These are phyloP conservation scores for Mus pahari DNA, from an alignment of 2,113 vertebrate species.

Conservation along the genomic window DNA sequence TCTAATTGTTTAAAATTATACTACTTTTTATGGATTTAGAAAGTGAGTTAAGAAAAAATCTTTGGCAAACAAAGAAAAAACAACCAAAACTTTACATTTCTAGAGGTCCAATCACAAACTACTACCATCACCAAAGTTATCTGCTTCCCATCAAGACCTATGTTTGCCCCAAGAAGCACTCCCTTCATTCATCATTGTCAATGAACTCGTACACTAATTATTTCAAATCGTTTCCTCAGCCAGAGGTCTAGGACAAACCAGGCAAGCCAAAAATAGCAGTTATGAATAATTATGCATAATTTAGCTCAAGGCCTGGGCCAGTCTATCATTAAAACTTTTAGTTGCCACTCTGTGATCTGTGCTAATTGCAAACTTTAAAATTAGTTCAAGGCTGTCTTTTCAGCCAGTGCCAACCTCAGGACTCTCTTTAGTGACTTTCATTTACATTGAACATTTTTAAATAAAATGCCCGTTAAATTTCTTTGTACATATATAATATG, in stretches of 20 bases:
- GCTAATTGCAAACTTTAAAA: constrained; percentile 86
- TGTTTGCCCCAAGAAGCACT: constrained; percentile 87
- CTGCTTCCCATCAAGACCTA: constrained; percentile 89
- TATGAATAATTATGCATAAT: constrained; percentile 98
- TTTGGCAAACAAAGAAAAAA: constrained; percentile 62
- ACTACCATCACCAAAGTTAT: constrained; percentile 85
- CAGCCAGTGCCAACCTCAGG: constrained; percentile 74
- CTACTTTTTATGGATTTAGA: constrained; percentile 65
- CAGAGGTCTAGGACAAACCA: constrained; percentile 94
- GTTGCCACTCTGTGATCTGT: constrained; percentile 87
- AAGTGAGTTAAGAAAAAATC: constrained; percentile 21
- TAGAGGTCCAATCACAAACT: constrained; percentile 81
- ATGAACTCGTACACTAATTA: constrained; percentile 91
- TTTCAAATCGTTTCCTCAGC: constrained; percentile 96
- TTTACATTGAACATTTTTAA: constrained; percentile 71
- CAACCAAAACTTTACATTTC: constrained; percentile 72
- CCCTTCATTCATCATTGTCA: constrained; percentile 94
- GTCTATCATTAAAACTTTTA: constrained; percentile 88
- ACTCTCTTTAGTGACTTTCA: constrained; percentile 74
- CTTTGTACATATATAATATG: constrained; percentile 18
- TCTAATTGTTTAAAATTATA: constrained; percentile 57
- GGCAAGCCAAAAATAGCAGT: constrained; percentile 94
- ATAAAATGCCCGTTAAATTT: constrained; percentile 67
- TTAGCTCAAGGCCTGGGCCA: constrained; percentile 94
- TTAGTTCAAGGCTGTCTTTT: constrained; percentile 85